Evolutionary conservation across 2,888 invertebrate genomes (phyloP).

Genomic region (Rotaria magnacalcarata): DNA sequence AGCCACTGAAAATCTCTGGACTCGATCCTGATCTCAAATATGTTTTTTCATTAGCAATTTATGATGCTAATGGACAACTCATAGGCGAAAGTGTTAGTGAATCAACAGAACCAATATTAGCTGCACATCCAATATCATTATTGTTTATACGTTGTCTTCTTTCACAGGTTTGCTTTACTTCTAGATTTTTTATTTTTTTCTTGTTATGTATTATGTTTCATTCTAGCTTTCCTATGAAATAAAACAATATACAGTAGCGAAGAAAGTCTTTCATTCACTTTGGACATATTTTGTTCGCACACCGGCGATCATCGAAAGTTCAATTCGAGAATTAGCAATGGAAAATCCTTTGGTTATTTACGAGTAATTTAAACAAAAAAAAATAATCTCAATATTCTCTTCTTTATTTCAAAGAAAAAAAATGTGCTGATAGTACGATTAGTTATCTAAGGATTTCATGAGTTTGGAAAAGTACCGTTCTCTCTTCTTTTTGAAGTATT

Average conservation of each 20-base stretch:
- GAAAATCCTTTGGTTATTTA: constrained; percentile 39
- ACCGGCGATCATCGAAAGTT: constrained; percentile 50
- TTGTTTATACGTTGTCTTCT: constrained; percentile 58
- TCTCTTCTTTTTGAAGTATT: too few species aligned
- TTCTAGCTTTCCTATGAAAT: constrained; percentile 56
- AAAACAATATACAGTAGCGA: constrained; percentile 52
- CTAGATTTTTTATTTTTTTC: background rate
- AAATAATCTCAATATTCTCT: too few species aligned
- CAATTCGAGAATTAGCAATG: background rate
- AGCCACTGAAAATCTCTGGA: constrained; percentile 52
- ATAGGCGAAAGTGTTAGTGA: constrained; percentile 57
- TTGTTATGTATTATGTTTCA: background rate
- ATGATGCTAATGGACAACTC: constrained; percentile 56
- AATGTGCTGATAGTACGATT: too few species aligned
- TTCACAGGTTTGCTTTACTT: constrained; percentile 51
- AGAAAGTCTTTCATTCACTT: constrained; percentile 53
- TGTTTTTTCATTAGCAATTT: constrained; percentile 58
- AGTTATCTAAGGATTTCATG: too few species aligned
- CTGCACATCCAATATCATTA: constrained; percentile 55
- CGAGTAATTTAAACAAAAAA: constrained; percentile 33
- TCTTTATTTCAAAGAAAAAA: too few species aligned
- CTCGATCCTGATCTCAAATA: constrained; percentile 55
- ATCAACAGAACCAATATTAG: constrained; percentile 55
- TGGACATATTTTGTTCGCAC: constrained; percentile 57
- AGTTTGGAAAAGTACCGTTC: too few species aligned